Base-by-base conservation (phyloP, 1,140 invertebrate species). In the Drosophila setifemur region DNA sequence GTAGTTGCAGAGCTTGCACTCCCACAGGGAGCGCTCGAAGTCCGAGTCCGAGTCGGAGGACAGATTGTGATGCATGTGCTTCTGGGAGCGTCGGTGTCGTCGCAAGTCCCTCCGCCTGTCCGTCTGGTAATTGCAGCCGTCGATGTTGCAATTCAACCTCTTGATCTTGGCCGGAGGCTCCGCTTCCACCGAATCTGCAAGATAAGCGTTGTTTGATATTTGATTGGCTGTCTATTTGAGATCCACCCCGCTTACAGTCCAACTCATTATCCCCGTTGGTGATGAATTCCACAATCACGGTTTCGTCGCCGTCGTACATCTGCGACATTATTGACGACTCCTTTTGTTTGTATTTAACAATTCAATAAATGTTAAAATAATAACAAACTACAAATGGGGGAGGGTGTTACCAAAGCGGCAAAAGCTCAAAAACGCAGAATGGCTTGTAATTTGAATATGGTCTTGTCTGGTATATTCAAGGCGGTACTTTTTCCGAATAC, bases 41-140 rank as follows among this genome's bases (percentile, higher is more conserved):
- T 71, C 67, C 4, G 67, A 49, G 0, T 60, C 67, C 1, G 67
- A 71, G 9, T 71, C 67, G 3, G 53, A 37, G 11, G 19, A 14
- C 8, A 18, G 16, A 8, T 29, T 12, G 21, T 25, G 11, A 11
- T 23, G 7, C 16, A 25, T 4, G 21, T 71, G 67, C 4, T 71
- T 71, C 9, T 11, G 12, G 0, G 67, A 49, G 4, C 54, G 67
- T 4, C 31, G 29, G 12, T 71, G 67, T 7, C 67, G 53, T 1
- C 39, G 45, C 8, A 71, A 2, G 5, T 71, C 67, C 3, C 67
- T 23, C 1, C 67, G 12, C n/a, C 67, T 37, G 23, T 50, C 29
- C 1, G 67, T 71, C 6, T 49, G 29, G 16, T 71, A 71, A 4
- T 23, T 37, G 19, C 67, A 71, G 11, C 67, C 67, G 0, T 50